A percentile compares a stretch with the other conserved stretches of the same genome.
Conservation (phyloP, 23 tunicate genomes). For the Halocynthia aurantium region DNA sequence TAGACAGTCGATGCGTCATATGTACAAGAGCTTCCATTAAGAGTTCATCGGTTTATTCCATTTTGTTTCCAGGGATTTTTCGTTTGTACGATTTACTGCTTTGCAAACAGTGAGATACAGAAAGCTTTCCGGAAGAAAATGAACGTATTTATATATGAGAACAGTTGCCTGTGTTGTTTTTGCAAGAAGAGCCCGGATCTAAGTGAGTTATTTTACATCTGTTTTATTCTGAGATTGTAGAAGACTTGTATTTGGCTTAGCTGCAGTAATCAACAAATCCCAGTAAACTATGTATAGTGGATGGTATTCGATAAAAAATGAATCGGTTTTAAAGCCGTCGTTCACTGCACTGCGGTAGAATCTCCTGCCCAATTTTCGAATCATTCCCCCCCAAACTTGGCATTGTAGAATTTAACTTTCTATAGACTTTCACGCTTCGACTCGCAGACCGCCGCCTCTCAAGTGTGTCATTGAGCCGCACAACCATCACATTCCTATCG, state of each 20-base stretch:
- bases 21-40: neutral
- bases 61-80: constrained; percentile 50
- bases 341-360: neutral
- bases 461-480: constrained; percentile 5
- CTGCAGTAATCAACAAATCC: no score
- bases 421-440: no score
- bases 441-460: neutral
- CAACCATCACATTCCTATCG: constrained; percentile 1
- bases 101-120: constrained; percentile 63
- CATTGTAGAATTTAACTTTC: no score
- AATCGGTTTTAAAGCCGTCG: no score
- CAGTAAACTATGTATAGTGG: no score
- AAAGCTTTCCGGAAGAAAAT: constrained; percentile 33
- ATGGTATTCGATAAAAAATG: no score
- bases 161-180: constrained; percentile 11
- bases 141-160: constrained; percentile 19
- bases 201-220: no score
- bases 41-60: neutral
- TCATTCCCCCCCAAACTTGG: no score
- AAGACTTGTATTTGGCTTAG: no score
- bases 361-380: neutral
- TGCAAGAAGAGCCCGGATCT: neutral
- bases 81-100: constrained; percentile 75
- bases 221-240: no score
- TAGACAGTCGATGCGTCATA: no score